phyloP scores from a whole-genome alignment of 2,888 invertebrate species.

The Gibbula magus region DNA sequence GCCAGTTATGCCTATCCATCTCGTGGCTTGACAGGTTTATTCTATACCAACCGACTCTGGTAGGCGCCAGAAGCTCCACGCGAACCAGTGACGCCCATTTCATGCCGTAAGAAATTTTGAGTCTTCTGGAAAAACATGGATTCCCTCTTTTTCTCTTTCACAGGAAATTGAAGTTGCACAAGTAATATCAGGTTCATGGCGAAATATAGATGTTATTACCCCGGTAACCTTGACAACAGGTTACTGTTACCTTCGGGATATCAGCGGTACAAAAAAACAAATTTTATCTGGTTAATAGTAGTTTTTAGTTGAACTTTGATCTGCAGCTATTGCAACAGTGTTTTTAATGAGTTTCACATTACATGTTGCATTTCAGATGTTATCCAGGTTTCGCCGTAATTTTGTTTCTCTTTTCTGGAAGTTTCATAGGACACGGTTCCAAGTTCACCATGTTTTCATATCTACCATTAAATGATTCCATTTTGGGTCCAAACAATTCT shows the following conservation, averaged over 20 bases:
- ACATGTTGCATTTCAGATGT: too few species aligned
- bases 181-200: slow-evolving; percentile 1
- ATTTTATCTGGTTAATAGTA: too few species aligned
- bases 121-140: not conserved
- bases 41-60: not conserved
- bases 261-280: too few species aligned
- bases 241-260: not conserved
- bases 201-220: not conserved
- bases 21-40: not conserved
- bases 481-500: too few species aligned
- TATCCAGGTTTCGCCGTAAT: too few species aligned
- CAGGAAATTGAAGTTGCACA: slow-evolving; percentile 19
- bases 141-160: slow-evolving; percentile 4
- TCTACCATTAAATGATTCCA: too few species aligned
- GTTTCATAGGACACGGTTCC: too few species aligned
- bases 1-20: slow-evolving; percentile 11
- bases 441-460: too few species aligned
- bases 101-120: not conserved
- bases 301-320: too few species aligned
- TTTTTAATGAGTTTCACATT: too few species aligned
- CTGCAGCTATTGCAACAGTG: too few species aligned
- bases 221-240: not conserved
- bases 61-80: not conserved
- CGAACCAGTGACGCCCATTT: not conserved
- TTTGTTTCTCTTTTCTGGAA: too few species aligned